phyloP scores from a whole-genome alignment of 2,888 invertebrate species.

The Drosophila trichaetosa region DNA sequence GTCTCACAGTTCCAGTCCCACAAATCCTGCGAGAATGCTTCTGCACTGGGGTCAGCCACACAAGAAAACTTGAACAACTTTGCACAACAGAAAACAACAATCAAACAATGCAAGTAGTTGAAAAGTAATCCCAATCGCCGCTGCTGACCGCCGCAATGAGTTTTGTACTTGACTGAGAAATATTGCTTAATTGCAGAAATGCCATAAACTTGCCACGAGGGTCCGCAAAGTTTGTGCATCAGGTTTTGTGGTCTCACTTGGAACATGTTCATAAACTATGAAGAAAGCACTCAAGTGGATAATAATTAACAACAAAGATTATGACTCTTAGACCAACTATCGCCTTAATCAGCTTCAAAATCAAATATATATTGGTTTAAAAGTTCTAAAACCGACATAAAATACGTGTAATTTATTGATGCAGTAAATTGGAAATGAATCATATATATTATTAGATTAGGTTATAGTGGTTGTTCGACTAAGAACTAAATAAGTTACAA shows the following conservation, averaged over 20 bases:
- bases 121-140: conserved; percentile 53
- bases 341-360: too few species aligned
- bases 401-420: background rate
- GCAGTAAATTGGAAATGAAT: background rate
- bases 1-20: conserved; percentile 6
- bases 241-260: conserved; percentile 39
- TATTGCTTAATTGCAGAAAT: conserved; percentile 68
- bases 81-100: conserved; percentile 1
- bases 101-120: conserved; percentile 34
- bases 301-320: background rate
- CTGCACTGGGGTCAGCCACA: conserved; percentile 27
- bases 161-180: conserved; percentile 59
- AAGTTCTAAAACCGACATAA: background rate
- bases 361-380: too few species aligned
- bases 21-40: conserved; percentile 7
- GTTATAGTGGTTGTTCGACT: background rate
- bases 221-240: conserved; percentile 42
- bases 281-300: conserved; percentile 17
- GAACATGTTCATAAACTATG: conserved; percentile 31
- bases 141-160: conserved; percentile 41
- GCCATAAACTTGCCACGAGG: conserved; percentile 49
- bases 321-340: background rate
- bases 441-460: background rate
- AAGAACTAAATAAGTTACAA: background rate
- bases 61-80: conserved; percentile 40